Evolutionary conservation across 2,888 invertebrate genomes (phyloP).

Genomic region (Halictus quadricinctus): DNA sequence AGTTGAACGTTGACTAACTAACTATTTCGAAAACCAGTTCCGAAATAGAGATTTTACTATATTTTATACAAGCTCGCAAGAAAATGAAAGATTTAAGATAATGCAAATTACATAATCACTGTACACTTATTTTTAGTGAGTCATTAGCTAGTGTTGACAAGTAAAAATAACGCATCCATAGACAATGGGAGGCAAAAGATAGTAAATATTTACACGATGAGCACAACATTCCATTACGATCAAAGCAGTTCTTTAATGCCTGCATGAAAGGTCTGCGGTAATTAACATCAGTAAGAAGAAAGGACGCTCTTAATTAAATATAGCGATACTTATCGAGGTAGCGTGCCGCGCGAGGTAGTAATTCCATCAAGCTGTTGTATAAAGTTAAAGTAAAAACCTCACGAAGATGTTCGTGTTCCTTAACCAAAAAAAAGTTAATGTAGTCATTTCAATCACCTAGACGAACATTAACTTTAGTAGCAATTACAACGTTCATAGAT

Average conservation of each 20-base stretch:
- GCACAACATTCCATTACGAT: background rate
- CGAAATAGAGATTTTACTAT: background rate
- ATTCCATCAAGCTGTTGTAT: constrained; percentile 36
- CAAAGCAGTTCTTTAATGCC: background rate
- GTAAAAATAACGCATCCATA: background rate
- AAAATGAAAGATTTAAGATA: too few species aligned
- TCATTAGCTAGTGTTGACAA: background rate
- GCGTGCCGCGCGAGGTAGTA: constrained; percentile 34
- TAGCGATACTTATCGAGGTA: constrained; percentile 37
- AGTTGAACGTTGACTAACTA: too few species aligned
- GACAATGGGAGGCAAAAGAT: background rate
- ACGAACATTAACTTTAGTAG: background rate
- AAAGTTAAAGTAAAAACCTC: constrained; percentile 28
- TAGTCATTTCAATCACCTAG: background rate
- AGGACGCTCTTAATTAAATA: constrained; percentile 47
- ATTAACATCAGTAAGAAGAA: constrained; percentile 38
- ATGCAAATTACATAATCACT: background rate
- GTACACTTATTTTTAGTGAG: background rate
- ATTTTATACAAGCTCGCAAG: too few species aligned
- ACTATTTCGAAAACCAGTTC: background rate
- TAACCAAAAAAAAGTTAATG: background rate
- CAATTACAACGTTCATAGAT: background rate
- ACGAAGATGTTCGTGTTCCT: constrained; percentile 28
- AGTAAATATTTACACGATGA: constrained; percentile 5
- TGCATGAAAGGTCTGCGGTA: constrained; percentile 16